A percentile compares a stretch with the other conserved stretches of the same genome.
These are phyloP conservation scores for Ditylenchus dipsaci DNA, from an alignment of 1,140 invertebrate genomes.

Conservation along the genomic window DNA sequence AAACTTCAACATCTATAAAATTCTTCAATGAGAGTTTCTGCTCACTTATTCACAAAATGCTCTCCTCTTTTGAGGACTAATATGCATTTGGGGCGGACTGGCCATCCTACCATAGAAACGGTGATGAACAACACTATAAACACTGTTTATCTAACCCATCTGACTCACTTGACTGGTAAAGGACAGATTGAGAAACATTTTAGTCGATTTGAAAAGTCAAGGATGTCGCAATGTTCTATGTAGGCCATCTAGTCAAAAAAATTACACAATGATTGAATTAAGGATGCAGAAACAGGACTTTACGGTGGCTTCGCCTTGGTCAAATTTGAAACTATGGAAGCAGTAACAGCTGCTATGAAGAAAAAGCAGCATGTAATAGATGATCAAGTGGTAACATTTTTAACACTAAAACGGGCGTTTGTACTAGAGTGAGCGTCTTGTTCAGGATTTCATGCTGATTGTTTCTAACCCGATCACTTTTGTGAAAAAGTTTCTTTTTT, in stretches of 20 bases:
- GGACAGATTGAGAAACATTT: conserved; percentile 51
- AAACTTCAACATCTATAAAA: no score
- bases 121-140: neutral
- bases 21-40: no score
- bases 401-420: no score
- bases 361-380: conserved; percentile 53
- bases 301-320: conserved; percentile 55
- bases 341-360: conserved; percentile 43
- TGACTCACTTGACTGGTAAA: conserved; percentile 50
- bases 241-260: conserved; percentile 31
- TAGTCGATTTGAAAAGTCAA: conserved; percentile 45
- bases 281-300: conserved; percentile 52
- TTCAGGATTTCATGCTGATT: no score
- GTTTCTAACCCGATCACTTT: no score
- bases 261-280: conserved; percentile 4
- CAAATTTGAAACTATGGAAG: conserved; percentile 42
- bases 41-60: no score
- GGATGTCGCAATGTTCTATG: conserved; percentile 49
- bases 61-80: neutral
- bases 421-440: no score
- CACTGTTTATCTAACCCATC: conserved; percentile 43
- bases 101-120: neutral
- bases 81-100: neutral
- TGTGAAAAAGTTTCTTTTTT: no score
- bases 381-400: conserved; percentile 48